Evolutionary conservation across 2,113 vertebrate species (phyloP), one percentile per base, ranked within the genome.

Genomic region (Hippocampus comes): DNA sequence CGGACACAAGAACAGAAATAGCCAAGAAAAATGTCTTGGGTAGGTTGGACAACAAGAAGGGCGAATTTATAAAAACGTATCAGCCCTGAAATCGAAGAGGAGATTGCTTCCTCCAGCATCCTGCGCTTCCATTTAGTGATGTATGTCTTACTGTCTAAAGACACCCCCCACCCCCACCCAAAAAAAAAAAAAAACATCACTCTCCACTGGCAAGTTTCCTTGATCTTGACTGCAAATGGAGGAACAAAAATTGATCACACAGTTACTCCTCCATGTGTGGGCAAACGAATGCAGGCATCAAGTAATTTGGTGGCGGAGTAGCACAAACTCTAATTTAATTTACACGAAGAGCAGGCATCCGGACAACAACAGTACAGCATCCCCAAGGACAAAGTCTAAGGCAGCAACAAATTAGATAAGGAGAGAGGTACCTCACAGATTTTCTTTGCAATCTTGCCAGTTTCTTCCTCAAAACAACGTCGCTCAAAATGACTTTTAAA

Each of bases 341-440:
- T 83, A 82, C 67, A 73, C 84, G 76, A 73, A 55, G 72, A 81
- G 76, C 42, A 75, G 82, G 79, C 78, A 65, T 61, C 7, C 34
- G 5, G 34, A 38, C 34, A 38, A 38, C 34, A 38, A 23, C 71
- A 72, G 78, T 63, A 74, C 64, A 73, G 64, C 66, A 21, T 78
- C 78, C 68, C 77, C 85, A 89, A 86, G 88, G 91, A 89, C 89
- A 89, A 87, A 83, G 48, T 63, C 65, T 34, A 74, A 85, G 72
- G 77, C 80, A 84, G 80, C 78, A 49, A 46, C 79, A 84, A 82
- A 86, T 84, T 49, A 84, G 70, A 87, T 82, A 71, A 84, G 72
- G 25, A 74, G 72, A 55, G n/a, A 55, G 27, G 20, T 14, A 69
- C 68, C 70, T 71, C 15, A 34, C 15, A 61, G 17, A 56, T 30